phyloP scores from a whole-genome alignment of 2,797 vertebrate genomes.

The Apodemus agrarius region DNA sequence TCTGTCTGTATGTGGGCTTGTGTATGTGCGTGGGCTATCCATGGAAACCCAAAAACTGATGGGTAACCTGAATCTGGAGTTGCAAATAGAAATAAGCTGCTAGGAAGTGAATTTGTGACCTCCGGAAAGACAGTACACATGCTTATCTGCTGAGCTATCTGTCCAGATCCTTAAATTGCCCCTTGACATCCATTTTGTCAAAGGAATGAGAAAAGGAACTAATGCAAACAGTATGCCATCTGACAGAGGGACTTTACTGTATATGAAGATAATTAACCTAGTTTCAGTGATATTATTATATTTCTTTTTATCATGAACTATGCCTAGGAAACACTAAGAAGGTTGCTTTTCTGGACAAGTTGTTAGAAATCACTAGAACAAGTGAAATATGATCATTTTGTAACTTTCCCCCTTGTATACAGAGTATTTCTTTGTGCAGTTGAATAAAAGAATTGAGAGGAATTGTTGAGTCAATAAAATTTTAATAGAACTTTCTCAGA shows the following conservation, averaged over 20 bases:
- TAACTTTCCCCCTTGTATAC: not conserved
- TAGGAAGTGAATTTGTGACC: not conserved
- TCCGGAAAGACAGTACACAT: not conserved
- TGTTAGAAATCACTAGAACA: not conserved
- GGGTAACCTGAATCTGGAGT: not conserved
- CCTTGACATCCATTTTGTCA: not conserved
- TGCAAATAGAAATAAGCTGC: not conserved
- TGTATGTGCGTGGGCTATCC: not conserved
- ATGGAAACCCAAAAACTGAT: not conserved
- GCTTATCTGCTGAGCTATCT: not conserved
- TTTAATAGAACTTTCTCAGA: not conserved
- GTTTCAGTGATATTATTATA: constrained; percentile 12
- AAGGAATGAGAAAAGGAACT: not conserved
- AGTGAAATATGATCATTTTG: not conserved
- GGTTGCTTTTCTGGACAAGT: not conserved
- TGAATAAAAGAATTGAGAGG: not conserved
- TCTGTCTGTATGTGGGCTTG: not conserved
- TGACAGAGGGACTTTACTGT: not conserved
- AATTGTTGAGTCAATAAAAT: not conserved
- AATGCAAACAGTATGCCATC: not conserved
- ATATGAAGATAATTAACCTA: not conserved
- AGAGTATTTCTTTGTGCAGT: not conserved
- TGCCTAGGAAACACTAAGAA: not conserved
- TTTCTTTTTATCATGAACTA: not conserved
- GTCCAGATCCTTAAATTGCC: not conserved